Conservation (phyloP, 1,140 invertebrate species). For the Scylla paramamosain region DNA sequence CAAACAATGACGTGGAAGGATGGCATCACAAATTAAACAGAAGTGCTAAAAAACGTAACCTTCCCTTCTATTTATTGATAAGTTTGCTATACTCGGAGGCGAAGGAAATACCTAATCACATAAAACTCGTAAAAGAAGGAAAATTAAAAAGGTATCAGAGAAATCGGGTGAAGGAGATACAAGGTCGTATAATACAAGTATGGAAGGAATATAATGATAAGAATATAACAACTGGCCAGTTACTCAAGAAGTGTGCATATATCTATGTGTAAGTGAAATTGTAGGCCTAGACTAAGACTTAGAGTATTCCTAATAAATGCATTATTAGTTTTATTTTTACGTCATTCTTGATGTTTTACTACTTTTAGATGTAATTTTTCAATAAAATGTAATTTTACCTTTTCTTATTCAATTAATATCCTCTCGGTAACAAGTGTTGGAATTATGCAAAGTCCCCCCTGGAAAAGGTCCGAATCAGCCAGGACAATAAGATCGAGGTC, state of each 20-base stretch:
- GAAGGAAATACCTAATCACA: too few species aligned
- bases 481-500: neutral
- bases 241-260: conserved; percentile 13
- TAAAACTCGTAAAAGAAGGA: too few species aligned
- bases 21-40: too few species aligned
- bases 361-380: neutral
- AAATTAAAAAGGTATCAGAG: too few species aligned
- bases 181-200: neutral
- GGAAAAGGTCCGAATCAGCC: neutral
- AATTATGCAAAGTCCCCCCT: neutral
- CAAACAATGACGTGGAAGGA: too few species aligned
- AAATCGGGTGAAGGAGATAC: too few species aligned
- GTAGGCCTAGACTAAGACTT: neutral
- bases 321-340: too few species aligned
- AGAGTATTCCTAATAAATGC: neutral
- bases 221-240: conserved; percentile 14
- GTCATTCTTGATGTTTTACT: too few species aligned
- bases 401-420: conserved; percentile 15
- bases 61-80: too few species aligned
- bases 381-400: neutral
- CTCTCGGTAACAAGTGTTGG: neutral
- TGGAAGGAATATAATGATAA: conserved; percentile 23
- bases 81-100: too few species aligned
- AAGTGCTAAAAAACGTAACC: too few species aligned
- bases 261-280: conserved; percentile 23